A percentile compares a stretch with the other conserved stretches of the same genome.
phyloP scores from a whole-genome alignment of 2,797 vertebrate species.

The Pagetopsis macropterus region DNA sequence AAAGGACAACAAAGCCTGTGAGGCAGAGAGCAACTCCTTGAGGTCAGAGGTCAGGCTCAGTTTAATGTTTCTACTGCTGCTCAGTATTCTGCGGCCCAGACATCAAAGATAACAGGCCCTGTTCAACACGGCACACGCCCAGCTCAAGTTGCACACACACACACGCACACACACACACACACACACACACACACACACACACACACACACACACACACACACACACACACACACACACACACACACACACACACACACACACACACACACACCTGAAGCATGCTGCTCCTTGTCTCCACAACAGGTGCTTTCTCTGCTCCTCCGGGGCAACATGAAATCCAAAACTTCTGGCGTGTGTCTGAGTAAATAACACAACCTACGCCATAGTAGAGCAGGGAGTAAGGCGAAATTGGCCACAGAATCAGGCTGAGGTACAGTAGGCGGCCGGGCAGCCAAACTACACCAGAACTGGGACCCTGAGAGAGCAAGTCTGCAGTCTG shows the following conservation, averaged over 20 bases:
- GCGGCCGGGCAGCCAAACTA: conserved; percentile 28
- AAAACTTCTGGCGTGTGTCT: conserved; percentile 73
- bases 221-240: no score
- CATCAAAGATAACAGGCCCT: conserved; percentile 63
- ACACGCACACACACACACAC: conserved; percentile 54
- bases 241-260: conserved; percentile 29
- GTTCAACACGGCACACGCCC: conserved; percentile 64
- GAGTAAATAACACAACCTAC: conserved; percentile 52
- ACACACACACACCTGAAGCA: conserved; percentile 57
- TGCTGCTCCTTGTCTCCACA: conserved; percentile 27
- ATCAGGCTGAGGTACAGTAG: conserved; percentile 27
- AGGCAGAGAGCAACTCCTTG: conserved; percentile 44
- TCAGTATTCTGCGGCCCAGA: conserved; percentile 59
- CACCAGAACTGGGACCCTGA: conserved; percentile 25
- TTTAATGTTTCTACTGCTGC: conserved; percentile 72
- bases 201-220: conserved; percentile 48
- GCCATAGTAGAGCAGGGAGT: conserved; percentile 17
- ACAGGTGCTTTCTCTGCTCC: conserved; percentile 73
- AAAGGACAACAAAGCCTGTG: conserved; percentile 56
- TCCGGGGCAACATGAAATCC: conserved; percentile 68
- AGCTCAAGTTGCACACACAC: conserved; percentile 67
- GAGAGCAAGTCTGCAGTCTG: conserved; percentile 39
- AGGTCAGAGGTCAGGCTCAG: conserved; percentile 65
- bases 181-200: conserved; percentile 49
- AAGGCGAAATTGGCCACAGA: conserved; percentile 16